Evolutionary conservation across 2,888 invertebrate species (phyloP).

Genomic region (Torymus tubicola): DNA sequence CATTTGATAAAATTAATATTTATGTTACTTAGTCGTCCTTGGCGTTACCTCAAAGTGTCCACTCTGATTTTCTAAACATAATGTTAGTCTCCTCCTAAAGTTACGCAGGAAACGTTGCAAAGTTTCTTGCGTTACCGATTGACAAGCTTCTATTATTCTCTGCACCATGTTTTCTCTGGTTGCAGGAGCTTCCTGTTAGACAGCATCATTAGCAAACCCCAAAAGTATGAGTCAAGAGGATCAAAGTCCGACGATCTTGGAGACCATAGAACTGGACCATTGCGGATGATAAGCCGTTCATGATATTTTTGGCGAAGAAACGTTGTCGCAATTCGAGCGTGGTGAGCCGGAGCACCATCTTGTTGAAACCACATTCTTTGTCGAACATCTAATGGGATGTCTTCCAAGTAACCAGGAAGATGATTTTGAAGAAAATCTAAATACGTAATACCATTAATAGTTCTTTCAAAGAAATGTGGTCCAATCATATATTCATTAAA

Average conservation of each 20-base stretch:
- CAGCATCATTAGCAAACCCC: slow-evolving; percentile 2
- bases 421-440: slow-evolving; percentile 34
- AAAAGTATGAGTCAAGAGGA: background rate
- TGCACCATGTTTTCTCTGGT: slow-evolving; percentile 8
- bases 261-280: background rate
- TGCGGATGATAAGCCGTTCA: too few species aligned
- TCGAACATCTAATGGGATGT: slow-evolving; percentile 19
- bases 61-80: background rate
- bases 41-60: background rate
- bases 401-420: slow-evolving; percentile 20
- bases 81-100: background rate
- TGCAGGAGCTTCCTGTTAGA: slow-evolving; percentile 1
- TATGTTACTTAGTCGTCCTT: background rate
- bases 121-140: slow-evolving; percentile 1
- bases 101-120: slow-evolving; percentile 7
- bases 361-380: slow-evolving; percentile 46
- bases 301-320: background rate
- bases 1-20: background rate
- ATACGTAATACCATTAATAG: slow-evolving; percentile 20
- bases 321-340: background rate
- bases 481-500: slow-evolving; percentile 20
- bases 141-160: slow-evolving; percentile 2
- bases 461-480: slow-evolving; percentile 28
- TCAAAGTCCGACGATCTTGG: background rate
- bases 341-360: slow-evolving; percentile 49